phyloP scores from a whole-genome alignment of 2,797 vertebrate species.

The Falco naumanni region DNA sequence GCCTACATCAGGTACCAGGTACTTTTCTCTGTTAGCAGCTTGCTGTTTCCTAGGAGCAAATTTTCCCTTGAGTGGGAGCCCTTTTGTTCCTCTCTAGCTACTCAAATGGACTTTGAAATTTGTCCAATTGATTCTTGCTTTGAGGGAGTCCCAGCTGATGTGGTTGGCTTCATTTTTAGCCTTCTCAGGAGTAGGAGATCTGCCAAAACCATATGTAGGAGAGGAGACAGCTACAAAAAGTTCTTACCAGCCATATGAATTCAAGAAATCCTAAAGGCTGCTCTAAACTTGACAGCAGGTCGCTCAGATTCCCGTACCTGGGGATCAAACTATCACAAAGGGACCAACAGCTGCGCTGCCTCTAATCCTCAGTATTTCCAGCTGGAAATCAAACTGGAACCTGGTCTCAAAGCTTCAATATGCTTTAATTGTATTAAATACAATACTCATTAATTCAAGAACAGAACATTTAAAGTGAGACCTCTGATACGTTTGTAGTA shows the following conservation, averaged over 20 bases:
- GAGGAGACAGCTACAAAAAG: constrained; percentile 1
- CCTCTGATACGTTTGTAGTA: neutral
- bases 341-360: neutral
- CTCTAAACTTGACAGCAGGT: neutral
- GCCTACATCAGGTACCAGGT: neutral
- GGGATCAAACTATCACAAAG: constrained; percentile 1
- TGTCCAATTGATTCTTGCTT: constrained; percentile 57
- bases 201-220: constrained; percentile 47
- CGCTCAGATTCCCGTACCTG: neutral
- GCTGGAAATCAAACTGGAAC: constrained; percentile 16
- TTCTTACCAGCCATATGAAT: constrained; percentile 2
- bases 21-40: neutral
- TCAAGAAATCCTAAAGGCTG: constrained; percentile 11
- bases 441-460: neutral
- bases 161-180: constrained; percentile 34
- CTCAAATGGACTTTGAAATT: constrained; percentile 49
- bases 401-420: neutral
- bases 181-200: constrained; percentile 22
- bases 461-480: neutral
- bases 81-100: constrained; percentile 42
- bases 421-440: neutral
- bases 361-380: constrained; percentile 14
- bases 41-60: neutral
- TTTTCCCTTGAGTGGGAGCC: constrained; percentile 2
- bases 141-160: constrained; percentile 53